Conservation (phyloP, 2,797 vertebrate species). For the Pitangus sulphuratus region DNA sequence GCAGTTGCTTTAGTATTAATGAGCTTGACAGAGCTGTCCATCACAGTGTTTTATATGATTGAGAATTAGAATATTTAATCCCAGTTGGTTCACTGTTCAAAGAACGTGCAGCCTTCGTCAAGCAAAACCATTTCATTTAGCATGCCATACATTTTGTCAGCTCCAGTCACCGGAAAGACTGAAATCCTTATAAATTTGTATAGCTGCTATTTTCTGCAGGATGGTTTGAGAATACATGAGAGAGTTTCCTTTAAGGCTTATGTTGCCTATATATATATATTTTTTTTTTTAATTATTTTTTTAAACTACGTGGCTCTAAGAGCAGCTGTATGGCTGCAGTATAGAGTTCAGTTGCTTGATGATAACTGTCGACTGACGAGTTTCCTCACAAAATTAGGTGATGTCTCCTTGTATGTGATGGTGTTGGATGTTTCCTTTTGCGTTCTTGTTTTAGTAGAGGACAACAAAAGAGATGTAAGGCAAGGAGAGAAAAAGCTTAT, state of each 20-base stretch:
- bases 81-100: slow-evolving; percentile 26
- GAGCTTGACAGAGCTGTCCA: slow-evolving; percentile 65
- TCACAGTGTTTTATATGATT: slow-evolving; percentile 63
- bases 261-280: not conserved
- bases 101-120: not conserved
- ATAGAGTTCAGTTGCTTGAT: not conserved
- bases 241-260: not conserved
- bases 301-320: not conserved
- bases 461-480: not conserved
- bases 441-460: not conserved
- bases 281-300: not conserved
- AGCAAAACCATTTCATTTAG: not conserved
- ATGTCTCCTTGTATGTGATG: not conserved
- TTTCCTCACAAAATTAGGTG: not conserved
- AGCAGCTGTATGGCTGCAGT: not conserved
- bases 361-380: not conserved
- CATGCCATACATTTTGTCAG: not conserved
- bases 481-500: not conserved
- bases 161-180: not conserved
- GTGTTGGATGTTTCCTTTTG: not conserved
- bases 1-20: slow-evolving; percentile 75
- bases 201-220: slow-evolving; percentile 2
- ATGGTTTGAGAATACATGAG: not conserved
- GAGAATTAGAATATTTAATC: slow-evolving; percentile 62
- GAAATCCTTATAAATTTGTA: slow-evolving; percentile 16